Conservation (phyloP, 2,113 vertebrate species). For the Oncorhynchus nerka region DNA sequence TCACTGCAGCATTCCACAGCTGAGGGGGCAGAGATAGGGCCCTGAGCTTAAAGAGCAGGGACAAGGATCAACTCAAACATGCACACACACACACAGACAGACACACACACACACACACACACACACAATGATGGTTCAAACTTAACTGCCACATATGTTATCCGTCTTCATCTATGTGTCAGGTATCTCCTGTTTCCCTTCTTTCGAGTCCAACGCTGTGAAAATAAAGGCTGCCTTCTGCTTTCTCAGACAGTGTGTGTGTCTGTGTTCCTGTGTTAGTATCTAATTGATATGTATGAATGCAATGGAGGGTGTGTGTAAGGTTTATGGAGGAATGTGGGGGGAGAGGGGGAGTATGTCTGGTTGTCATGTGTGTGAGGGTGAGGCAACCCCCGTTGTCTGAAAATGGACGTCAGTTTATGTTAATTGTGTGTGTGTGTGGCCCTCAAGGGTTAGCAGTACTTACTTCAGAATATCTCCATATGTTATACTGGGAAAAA, state of each 20-base stretch:
- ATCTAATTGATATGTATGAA: constrained; percentile 61
- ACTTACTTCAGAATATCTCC: constrained; percentile 10
- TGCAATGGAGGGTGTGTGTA: constrained; percentile 51
- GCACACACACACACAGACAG: neutral
- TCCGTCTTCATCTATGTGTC: constrained; percentile 43
- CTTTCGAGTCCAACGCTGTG: constrained; percentile 12
- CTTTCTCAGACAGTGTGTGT: neutral
- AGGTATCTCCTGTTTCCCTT: constrained; percentile 1
- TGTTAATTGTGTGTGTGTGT: neutral
- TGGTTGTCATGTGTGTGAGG: constrained; percentile 53
- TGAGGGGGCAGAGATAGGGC: constrained; percentile 63
- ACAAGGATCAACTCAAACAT: constrained; percentile 48
- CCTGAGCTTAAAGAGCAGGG: constrained; percentile 62
- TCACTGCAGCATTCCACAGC: constrained; percentile 67
- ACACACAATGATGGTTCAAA: neutral
- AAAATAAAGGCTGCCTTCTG: neutral
- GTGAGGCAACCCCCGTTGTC: constrained; percentile 48
- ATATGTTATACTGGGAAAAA: constrained; percentile 20
- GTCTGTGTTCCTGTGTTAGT: neutral
- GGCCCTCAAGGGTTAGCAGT: neutral
- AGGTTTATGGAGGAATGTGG: neutral
- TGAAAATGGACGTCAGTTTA: neutral
- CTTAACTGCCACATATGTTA: constrained; percentile 39
- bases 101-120: neutral
- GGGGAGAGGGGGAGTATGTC: constrained; percentile 47